phyloP scores from a whole-genome alignment of 2,888 invertebrate genomes.

The Trisateles emortualis region DNA sequence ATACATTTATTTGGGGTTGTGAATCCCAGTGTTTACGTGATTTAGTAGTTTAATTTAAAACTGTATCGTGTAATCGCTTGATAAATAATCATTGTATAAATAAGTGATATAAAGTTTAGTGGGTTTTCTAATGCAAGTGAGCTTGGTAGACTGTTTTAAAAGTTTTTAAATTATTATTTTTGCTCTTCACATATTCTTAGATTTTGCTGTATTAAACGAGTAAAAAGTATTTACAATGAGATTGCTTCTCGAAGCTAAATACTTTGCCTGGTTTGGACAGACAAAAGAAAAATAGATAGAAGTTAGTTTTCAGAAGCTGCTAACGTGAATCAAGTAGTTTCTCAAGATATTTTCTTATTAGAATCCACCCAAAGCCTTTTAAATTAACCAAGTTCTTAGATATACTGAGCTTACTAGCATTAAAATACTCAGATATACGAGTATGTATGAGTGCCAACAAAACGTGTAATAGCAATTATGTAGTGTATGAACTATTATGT shows the following conservation, averaged over 20 bases:
- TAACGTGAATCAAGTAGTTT: too few relatives aligned
- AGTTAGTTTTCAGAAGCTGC: too few relatives aligned
- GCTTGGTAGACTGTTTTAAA: background rate
- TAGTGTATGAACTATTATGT: conserved; percentile 27
- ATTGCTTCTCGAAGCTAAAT: too few relatives aligned
- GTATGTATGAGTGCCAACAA: conserved; percentile 13
- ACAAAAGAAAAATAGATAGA: too few relatives aligned
- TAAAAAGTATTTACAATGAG: too few relatives aligned
- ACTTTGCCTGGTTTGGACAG: too few relatives aligned
- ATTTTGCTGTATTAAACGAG: too few relatives aligned
- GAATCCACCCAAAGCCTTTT: too few relatives aligned
- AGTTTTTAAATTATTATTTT: too few relatives aligned
- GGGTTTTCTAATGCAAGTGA: conserved; percentile 23
- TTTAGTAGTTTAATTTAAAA: conserved; percentile 14
- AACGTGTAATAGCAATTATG: conserved; percentile 3
- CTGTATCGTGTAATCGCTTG: conserved; percentile 39
- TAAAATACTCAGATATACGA: conserved; percentile 1
- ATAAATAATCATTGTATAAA: conserved; percentile 7
- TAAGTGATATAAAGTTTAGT: background rate
- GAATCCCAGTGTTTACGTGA: conserved; percentile 40
- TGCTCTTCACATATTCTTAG: too few relatives aligned
- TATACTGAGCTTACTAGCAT: conserved; percentile 21
- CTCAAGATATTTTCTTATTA: too few relatives aligned
- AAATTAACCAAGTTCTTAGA: background rate
- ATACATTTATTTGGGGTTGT: conserved; percentile 33